Percentiles rank a stretch among this genome's conserved stretches.
These are phyloP conservation scores for Oxyscelio sp. DNA, from an alignment of 2,888 invertebrate species.

Conservation along the genomic window DNA sequence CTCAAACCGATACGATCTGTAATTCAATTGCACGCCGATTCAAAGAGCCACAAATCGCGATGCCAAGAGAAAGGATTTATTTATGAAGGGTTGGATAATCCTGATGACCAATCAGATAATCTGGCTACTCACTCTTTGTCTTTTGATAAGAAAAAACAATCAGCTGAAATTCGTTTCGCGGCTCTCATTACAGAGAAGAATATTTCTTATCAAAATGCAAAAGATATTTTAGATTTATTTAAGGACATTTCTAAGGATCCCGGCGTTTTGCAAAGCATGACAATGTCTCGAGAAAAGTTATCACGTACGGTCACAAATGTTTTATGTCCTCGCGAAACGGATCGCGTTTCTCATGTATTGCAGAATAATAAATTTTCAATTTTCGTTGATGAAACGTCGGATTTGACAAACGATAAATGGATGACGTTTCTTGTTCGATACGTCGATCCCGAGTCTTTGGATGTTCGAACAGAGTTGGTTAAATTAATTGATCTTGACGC, in stretches of 20 bases:
- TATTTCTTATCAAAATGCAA: slow-evolving; percentile 38
- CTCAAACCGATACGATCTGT: not conserved
- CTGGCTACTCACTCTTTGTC: too few relatives aligned
- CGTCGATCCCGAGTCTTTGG: not conserved
- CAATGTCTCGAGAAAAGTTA: not conserved
- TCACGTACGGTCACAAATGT: not conserved
- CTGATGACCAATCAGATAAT: too few relatives aligned
- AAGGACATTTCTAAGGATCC: slow-evolving; percentile 53
- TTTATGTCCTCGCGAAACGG: not conserved
- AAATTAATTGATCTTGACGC: too few relatives aligned
- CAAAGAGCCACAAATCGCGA: not conserved
- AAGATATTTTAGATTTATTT: slow-evolving; percentile 40
- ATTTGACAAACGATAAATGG: not conserved
- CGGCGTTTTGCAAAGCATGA: slow-evolving; percentile 33
- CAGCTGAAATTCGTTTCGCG: slow-evolving; percentile 57
- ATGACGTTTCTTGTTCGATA: too few relatives aligned
- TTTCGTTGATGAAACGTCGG: slow-evolving; percentile 1
- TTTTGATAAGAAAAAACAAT: slow-evolving; percentile 37
- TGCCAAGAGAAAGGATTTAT: not conserved
- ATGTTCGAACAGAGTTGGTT: not conserved
- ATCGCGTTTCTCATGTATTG: slow-evolving; percentile 15
- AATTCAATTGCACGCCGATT: slow-evolving; percentile 6
- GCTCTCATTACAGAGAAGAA: slow-evolving; percentile 55
- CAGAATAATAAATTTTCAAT: slow-evolving; percentile 2
- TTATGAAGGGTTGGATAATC: too few relatives aligned